Base-by-base conservation (phyloP, 37 sponge, comb jelly and placozoan species). In the Crambe crambe region DNA sequence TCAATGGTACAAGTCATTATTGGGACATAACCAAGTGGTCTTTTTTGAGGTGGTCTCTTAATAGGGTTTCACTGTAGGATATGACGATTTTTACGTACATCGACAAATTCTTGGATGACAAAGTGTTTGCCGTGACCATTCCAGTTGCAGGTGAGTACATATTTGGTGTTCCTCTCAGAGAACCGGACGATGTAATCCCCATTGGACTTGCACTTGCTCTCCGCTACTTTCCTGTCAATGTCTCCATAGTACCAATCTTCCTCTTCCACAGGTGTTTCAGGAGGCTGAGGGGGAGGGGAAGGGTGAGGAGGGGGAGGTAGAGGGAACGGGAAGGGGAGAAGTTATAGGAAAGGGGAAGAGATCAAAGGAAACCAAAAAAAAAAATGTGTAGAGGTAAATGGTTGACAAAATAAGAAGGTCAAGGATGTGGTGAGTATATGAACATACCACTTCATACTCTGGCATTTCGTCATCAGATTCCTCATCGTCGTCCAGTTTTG, bases 141-240 rank as follows among this genome's bases (percentile, higher is more conserved):
- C 77, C 84, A 88, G 59, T 79, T 75, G 51, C 84, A 83, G 56
- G 96, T 92, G 39, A 97, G 81, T 20, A 94, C 96, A 51, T 86
- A 89, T 41, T 77, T 81, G 40, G 70, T 69, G 59, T 90, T 83
- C 3, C 83, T 74, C 21, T 58, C 80, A 23, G 89, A 88, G 80
- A 76, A 79, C 10, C 97, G 70, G 22, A 97, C 85, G 41, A 97
- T 80, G 73, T 92, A 97, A 83, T 97, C 97, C 3, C 97, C 97
- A 54, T 74, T 78, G 22, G 70, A 66, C 80, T 79, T 79, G 64
- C 90, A 80, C 80, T 95, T 90, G n/a, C 38, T 56, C 80, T 94
- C 95, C 1, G 97, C 92, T 26, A 94, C 86, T 26, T 51, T 69
- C 8, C 97, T 81, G 23, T 79, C 81, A 22, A 97, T 89, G 58